These are phyloP conservation scores for Sander lucioperca DNA, from an alignment of 2,113 vertebrate genomes.

Conservation along the genomic window DNA sequence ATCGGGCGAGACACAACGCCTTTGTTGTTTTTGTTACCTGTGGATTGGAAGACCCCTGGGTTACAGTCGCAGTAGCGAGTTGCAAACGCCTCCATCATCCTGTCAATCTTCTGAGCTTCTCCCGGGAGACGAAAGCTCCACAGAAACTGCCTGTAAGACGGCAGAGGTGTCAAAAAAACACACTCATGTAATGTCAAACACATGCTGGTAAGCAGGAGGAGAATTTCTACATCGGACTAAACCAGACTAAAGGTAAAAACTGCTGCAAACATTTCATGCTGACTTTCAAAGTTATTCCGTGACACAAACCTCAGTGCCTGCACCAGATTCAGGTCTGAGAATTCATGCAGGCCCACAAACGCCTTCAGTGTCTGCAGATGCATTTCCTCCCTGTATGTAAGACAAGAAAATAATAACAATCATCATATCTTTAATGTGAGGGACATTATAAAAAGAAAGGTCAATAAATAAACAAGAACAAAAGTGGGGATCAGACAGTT, in stretches of 20 bases:
- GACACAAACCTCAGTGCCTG: slow-evolving; percentile 91
- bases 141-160: slow-evolving; percentile 89
- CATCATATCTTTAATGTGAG: not conserved
- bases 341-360: slow-evolving; percentile 93
- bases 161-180: not conserved
- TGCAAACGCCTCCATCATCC: slow-evolving; percentile 98
- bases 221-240: not conserved
- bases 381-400: slow-evolving; percentile 84
- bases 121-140: slow-evolving; percentile 97
- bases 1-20: not conserved
- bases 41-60: slow-evolving; percentile 90
- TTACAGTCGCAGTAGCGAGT: slow-evolving; percentile 93
- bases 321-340: slow-evolving; percentile 94
- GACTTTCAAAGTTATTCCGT: not conserved
- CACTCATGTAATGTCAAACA: not conserved
- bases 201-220: not conserved
- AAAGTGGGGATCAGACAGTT: not conserved
- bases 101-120: slow-evolving; percentile 97
- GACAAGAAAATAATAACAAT: not conserved
- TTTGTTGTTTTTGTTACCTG: slow-evolving; percentile 82
- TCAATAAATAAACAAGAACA: not conserved
- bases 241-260: slow-evolving; percentile 1
- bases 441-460: not conserved
- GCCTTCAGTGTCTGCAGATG: slow-evolving; percentile 91
- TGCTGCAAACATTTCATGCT: not conserved